phyloP scores from a whole-genome alignment of 2,888 invertebrate species.

The Eristalis pertinax region DNA sequence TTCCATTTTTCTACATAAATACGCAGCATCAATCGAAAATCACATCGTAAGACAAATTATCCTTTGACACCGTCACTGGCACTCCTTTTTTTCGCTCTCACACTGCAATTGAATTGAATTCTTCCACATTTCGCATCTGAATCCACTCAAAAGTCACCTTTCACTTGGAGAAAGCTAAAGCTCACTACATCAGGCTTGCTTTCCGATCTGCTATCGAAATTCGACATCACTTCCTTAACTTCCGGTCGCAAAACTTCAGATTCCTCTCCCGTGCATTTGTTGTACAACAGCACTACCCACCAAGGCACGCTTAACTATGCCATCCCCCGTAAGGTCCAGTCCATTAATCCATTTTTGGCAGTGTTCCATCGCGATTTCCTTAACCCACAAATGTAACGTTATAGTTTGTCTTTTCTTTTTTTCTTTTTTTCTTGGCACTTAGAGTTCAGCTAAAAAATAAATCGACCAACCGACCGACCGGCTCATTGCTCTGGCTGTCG shows the following conservation, averaged over 20 bases:
- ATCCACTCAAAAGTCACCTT: not conserved
- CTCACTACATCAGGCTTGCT: not conserved
- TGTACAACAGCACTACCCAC: not conserved
- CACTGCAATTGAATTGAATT: not conserved
- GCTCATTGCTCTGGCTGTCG: not conserved
- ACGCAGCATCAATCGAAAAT: no score
- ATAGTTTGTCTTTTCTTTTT: not conserved
- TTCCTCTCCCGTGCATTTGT: not conserved
- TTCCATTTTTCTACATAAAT: no score
- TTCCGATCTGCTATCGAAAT: not conserved
- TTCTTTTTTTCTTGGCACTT: not conserved
- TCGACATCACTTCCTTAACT: not conserved
- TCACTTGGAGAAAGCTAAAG: not conserved
- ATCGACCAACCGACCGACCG: not conserved
- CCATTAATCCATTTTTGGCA: not conserved
- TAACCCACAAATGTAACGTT: not conserved
- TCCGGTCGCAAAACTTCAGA: not conserved
- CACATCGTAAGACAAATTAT: no score
- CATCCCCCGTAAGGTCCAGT: not conserved
- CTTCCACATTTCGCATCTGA: not conserved
- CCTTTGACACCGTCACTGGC: not conserved
- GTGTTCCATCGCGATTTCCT: not conserved
- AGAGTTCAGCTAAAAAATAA: not conserved
- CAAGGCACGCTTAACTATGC: not conserved
- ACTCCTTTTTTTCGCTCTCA: not conserved